These are phyloP conservation scores for Puffinus mauretanicus DNA, from an alignment of 2,113 vertebrate species.

Conservation along the genomic window DNA sequence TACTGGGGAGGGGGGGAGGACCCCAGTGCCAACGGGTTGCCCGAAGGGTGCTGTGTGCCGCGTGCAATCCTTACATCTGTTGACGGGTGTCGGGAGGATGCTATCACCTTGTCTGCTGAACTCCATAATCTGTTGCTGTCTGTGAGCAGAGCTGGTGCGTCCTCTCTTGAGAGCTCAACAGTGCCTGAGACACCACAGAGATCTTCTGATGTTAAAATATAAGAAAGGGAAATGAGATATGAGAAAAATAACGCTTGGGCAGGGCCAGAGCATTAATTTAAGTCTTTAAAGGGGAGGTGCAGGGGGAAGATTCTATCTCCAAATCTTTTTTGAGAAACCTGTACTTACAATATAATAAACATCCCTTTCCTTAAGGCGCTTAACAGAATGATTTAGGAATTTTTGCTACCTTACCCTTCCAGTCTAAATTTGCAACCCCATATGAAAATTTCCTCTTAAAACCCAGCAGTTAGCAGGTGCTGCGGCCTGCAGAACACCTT, in stretches of 20 bases:
- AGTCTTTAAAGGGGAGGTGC: background rate
- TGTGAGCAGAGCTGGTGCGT: background rate
- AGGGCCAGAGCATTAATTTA: background rate
- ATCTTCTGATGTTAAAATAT: background rate
- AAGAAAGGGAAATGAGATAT: background rate
- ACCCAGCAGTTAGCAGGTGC: background rate
- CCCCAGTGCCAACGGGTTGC: background rate
- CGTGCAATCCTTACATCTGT: background rate
- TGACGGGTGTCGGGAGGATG: background rate
- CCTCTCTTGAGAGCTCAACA: background rate
- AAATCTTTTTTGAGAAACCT: background rate
- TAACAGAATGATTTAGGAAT: background rate
- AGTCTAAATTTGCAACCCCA: background rate
- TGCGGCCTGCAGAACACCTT: background rate
- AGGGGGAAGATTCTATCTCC: fast-evolving
- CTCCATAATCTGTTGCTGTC: background rate
- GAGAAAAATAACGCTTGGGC: background rate
- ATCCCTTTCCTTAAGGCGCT: background rate
- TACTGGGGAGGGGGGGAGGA: no score
- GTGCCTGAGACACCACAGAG: background rate
- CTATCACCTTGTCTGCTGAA: background rate
- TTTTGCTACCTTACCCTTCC: background rate
- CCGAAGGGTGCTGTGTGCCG: background rate
- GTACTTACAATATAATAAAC: background rate
- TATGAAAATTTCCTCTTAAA: background rate